These are phyloP conservation scores for Celastrina argiolus DNA, from an alignment of 2,888 invertebrate species.

Conservation along the genomic window DNA sequence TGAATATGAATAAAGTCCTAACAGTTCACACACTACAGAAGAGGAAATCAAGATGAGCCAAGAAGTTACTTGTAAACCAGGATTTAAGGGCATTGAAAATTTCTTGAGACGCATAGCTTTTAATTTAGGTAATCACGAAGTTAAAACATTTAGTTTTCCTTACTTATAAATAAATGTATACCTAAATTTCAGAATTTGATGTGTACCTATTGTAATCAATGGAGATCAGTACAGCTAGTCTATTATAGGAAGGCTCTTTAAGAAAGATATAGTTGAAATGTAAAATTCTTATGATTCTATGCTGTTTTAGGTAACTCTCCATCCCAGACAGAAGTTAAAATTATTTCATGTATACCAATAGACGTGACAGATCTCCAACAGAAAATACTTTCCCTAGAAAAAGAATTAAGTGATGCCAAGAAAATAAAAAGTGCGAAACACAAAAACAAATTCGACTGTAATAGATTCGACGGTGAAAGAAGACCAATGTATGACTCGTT, in stretches of 20 bases:
- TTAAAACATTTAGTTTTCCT: not conserved
- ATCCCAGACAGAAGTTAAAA: constrained; percentile 69
- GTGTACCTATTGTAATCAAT: no score
- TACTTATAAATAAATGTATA: no score
- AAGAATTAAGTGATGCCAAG: constrained; percentile 44
- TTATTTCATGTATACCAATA: constrained; percentile 70
- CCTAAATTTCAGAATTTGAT: no score
- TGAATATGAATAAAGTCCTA: not conserved
- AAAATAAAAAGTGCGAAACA: not conserved
- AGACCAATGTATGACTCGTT: constrained; percentile 8
- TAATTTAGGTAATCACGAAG: constrained; percentile 49
- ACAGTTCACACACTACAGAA: not conserved
- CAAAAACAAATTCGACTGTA: constrained; percentile 13
- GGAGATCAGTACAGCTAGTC: no score
- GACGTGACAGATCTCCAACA: constrained; percentile 68
- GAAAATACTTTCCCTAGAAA: constrained; percentile 54
- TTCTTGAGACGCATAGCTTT: constrained; percentile 61
- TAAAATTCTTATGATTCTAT: not conserved
- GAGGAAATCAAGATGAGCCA: constrained; percentile 40
- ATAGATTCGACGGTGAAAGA: not conserved
- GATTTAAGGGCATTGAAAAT: constrained; percentile 62
- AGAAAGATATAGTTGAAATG: not conserved
- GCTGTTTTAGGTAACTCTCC: constrained; percentile 57
- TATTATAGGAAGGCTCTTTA: no score
- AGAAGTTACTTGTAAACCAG: constrained; percentile 39